These are phyloP conservation scores for Tortricodes alternella DNA, from an alignment of 2,888 invertebrate species.

Conservation along the genomic window DNA sequence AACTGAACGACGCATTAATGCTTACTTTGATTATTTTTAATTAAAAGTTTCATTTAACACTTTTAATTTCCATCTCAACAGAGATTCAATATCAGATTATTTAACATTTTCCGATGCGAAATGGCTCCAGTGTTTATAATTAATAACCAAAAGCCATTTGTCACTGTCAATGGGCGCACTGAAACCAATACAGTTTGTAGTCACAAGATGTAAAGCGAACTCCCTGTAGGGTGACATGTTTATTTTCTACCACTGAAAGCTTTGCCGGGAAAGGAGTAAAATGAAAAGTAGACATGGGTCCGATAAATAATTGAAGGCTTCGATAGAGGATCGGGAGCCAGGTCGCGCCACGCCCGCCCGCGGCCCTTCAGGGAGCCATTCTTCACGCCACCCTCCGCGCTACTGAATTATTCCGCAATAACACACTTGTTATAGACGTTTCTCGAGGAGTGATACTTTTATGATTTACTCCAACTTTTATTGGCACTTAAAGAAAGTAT, in stretches of 20 bases:
- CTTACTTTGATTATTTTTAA: not conserved
- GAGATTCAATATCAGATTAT: conserved; percentile 22
- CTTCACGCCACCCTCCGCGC: conserved; percentile 73
- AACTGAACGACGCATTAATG: no score
- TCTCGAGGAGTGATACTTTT: conserved; percentile 81
- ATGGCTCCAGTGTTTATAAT: conserved; percentile 45
- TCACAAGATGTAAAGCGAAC: conserved; percentile 61
- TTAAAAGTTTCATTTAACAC: conserved; percentile 9
- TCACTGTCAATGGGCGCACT: conserved; percentile 53
- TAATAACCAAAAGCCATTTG: conserved; percentile 52
- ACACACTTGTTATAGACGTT: conserved; percentile 82
- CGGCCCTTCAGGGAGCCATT: conserved; percentile 76
- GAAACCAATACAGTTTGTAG: conserved; percentile 58
- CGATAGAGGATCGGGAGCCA: conserved; percentile 78
- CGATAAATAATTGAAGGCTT: conserved; percentile 82
- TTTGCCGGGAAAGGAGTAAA: conserved; percentile 73
- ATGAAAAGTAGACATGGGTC: conserved; percentile 82
- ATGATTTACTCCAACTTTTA: conserved; percentile 83
- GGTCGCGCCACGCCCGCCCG: conserved; percentile 56
- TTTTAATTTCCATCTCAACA: conserved; percentile 17
- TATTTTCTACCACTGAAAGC: conserved; percentile 69
- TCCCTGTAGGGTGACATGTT: conserved; percentile 73
- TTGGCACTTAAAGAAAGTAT: conserved; percentile 82
- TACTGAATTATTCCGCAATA: conserved; percentile 82
- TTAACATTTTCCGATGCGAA: conserved; percentile 19